Base-by-base conservation (phyloP, 2,113 vertebrate species). In the Bufo gargarizans region DNA sequence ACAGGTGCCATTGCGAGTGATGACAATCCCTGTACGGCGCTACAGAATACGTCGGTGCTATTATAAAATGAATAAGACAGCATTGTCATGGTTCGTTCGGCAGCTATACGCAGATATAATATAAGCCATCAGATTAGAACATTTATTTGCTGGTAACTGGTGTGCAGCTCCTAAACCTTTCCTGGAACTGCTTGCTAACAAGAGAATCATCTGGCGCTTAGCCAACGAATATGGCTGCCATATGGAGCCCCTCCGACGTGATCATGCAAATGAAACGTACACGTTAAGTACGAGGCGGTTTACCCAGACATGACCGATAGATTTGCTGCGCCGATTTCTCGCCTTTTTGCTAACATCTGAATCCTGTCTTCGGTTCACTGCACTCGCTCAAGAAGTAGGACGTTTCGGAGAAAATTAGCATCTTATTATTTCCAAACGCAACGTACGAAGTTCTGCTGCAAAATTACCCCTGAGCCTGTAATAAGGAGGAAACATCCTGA, bases 381-480 rank as follows among this genome's bases (percentile, higher is more conserved):
- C 72, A 50, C 72, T 50, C 17, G 11, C 20, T 47, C 33, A 13
- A 43, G 33, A 74, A 74, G 45, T 2, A 56, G 49, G 19, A 13
- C 9, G 20, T 80, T 59, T 33, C 16, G 4, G 77, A 43, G 59
- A 80, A 53, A 80, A 80, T 80, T 80, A 80, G n/a, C 77, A 56
- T 58, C n/a, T 59, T 58, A 80, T 59, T 58, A 80, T 59, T 80
- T 80, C 53, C n/a, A 59, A 80, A 43, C 0, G 53, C 55, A 33
- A 53, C 77, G 1, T 16, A 43, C 1, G 22, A 80, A 59, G 55
- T 43, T 80, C 55, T 33, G 1, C n/a, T 59, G 43, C 20, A 43
- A 10, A 58, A 80, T 80, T 80, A 56, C 55, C 77, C 59, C 55
- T 43, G 77, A 80, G 55, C 55, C 77, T 56, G 53, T 17, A 58